Base-by-base conservation (phyloP, 2,113 vertebrate genomes). In the Gnathonemus longibarbis region DNA sequence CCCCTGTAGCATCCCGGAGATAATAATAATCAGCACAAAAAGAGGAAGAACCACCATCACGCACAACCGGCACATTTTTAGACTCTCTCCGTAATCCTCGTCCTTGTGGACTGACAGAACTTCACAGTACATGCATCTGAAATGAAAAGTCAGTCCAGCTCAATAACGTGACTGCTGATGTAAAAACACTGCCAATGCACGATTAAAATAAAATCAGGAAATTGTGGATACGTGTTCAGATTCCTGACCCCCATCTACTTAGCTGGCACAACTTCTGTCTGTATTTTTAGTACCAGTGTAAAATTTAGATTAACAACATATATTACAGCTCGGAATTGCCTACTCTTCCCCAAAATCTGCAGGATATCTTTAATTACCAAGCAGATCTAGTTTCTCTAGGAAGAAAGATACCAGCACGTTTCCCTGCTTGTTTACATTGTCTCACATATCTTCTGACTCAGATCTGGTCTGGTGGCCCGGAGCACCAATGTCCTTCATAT, bases 391-490 rank as follows among this genome's bases (percentile, higher is more conserved):
- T 84, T 84, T 84, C 52, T 89, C 89, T 42, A 62, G 91, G 87
- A 84, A 90, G 17, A 89, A 15, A 86, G 84, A 83, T 42, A 84
- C n/a, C 39, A 58, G 39, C 53, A 74, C 15, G 11, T 70, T 89
- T 90, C 56, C 42, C 46, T 53, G 46, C 31, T 49, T 89, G 88
- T 89, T 90, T 89, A 90, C 80, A 90, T 66, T 49, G 77, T 27
- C 46, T 89, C 83, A 77, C 83, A 87, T 88, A 87, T 89, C 88
- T 87, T 87, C 48, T 87, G 31, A 90, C 39, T 58, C 85, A 85
- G 70, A 89, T 89, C n/a, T 88, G 27, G 66, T 45, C 24, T 24
- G 19, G 35, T 35, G 10, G 53, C 13, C 17, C 1, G 24, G 39
- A 50, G 52, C 77, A 50, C 35, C 84, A 91, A 53, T 50, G 42